Base-by-base conservation (phyloP, 1,140 invertebrate genomes). In the Hycleus phaleratus region DNA sequence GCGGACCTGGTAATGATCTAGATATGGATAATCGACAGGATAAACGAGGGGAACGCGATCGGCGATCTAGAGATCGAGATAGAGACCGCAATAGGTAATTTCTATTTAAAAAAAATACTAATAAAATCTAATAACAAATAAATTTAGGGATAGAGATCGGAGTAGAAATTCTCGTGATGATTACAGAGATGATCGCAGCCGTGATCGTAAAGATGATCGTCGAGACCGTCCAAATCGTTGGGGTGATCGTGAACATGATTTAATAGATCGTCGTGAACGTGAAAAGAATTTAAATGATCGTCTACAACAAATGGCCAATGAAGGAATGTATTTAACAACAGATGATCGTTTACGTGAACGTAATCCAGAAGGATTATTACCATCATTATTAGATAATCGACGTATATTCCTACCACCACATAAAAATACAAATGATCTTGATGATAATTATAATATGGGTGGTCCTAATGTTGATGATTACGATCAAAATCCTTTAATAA, bases 251-350 rank as follows among this genome's bases (percentile, higher is more conserved):
- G 71, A 74, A 48, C 63, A 71, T 3, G 47, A 51, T 24, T n/a
- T 51, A n/a, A 38, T 25, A 8, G 56, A 64, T 26, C 53, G 65
- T 10, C 53, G 62, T n/a, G 66, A 70, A 4, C 53, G 65, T 12
- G 71, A 72, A 46, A 72, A 72, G 50, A 68, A 62, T 6, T 47
- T 73, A 8, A 71, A 69, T 54, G 71, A 72, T 38, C 47, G 72
- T 26, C 59, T 73, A 42, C 60, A 68, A 40, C 68, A 73, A 58
- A 72, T 73, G 72, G 71, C 72, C 4, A 48, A 49, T 26, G 51
- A 56, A 5, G n/a, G 26, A 2, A 40, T 46, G 4, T 46, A 48
- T 38, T 18, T 24, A 46, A 38, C 48, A 26, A 26, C 42, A n/a
- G 44, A 57, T 24, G 49, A 61, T 12, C 40, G 40, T 7, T 11